Conservation (phyloP, 2,113 vertebrate genomes). For the Romanogobio albipinnatus region DNA sequence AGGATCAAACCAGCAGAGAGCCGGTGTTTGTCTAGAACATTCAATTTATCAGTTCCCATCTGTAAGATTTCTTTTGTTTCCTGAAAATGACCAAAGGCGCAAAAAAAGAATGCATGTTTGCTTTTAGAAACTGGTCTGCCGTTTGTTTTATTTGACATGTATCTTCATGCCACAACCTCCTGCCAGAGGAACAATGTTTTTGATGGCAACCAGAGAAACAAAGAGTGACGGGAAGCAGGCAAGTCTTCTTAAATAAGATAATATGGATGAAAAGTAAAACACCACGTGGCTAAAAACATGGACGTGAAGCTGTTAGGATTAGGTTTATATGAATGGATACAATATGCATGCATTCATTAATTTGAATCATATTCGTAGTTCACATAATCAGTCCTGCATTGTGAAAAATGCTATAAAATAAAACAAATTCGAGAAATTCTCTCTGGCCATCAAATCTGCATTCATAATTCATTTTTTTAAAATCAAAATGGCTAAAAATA, state of each 20-base stretch:
- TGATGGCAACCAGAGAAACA: conserved; percentile 17
- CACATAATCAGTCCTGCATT: not conserved
- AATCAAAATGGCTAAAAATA: too few species aligned
- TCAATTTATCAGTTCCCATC: conserved; percentile 21
- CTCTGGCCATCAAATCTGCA: not conserved
- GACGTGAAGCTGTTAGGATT: not conserved
- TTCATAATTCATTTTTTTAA: not conserved
- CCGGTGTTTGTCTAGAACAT: conserved; percentile 4
- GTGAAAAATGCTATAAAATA: not conserved
- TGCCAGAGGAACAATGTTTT: conserved; percentile 19
- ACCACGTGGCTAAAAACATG: not conserved
- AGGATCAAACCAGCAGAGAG: conserved; percentile 10
- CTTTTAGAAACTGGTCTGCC: conserved; percentile 21
- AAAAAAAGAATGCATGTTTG: not conserved
- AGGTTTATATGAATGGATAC: too few species aligned
- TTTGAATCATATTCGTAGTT: not conserved
- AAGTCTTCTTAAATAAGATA: not conserved
- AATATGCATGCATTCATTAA: not conserved
- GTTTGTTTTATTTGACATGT: conserved; percentile 27
- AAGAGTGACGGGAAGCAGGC: not conserved
- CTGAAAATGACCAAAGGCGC: not conserved
- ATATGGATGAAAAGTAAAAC: not conserved
- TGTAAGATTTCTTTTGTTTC: conserved; percentile 15
- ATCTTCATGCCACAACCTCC: conserved; percentile 15
- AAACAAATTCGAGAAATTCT: not conserved